Conservation (phyloP, 2,113 vertebrate species). For the Ctenodactylus gundi region DNA sequence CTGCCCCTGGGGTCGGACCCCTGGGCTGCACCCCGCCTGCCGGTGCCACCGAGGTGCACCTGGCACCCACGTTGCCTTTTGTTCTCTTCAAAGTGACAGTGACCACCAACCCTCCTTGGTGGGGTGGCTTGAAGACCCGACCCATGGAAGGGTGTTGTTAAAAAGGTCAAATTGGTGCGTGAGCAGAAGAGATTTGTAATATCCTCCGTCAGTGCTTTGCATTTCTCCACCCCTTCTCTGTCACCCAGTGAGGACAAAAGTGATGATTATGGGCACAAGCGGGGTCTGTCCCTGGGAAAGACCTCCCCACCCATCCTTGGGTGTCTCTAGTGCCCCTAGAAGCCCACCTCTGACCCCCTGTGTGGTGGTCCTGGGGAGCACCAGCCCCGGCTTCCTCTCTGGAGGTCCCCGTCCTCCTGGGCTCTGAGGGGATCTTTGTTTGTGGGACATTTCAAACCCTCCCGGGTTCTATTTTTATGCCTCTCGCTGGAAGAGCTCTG, state of each 20-base stretch:
- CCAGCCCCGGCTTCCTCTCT: constrained; percentile 27
- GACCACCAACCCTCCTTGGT: background rate
- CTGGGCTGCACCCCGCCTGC: background rate
- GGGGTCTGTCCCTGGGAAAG: background rate
- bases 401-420: background rate
- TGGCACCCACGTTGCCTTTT: background rate
- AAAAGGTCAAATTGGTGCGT: background rate
- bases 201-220: background rate
- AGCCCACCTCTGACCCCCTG: background rate
- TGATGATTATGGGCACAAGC: background rate
- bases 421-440: constrained; percentile 56
- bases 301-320: background rate
- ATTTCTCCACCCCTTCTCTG: background rate
- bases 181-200: background rate
- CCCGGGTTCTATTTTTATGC: constrained; percentile 67
- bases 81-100: background rate
- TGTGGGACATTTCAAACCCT: background rate
- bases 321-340: background rate
- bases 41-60: background rate
- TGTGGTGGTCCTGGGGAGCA: background rate
- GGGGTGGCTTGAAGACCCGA: background rate
- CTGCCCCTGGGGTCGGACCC: too few relatives aligned
- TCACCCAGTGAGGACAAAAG: background rate
- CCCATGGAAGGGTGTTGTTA: background rate
- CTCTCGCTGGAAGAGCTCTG: constrained; percentile 4